Evolutionary conservation across 2,797 vertebrate species (phyloP).

Genomic region (Glossophaga mutica): DNA sequence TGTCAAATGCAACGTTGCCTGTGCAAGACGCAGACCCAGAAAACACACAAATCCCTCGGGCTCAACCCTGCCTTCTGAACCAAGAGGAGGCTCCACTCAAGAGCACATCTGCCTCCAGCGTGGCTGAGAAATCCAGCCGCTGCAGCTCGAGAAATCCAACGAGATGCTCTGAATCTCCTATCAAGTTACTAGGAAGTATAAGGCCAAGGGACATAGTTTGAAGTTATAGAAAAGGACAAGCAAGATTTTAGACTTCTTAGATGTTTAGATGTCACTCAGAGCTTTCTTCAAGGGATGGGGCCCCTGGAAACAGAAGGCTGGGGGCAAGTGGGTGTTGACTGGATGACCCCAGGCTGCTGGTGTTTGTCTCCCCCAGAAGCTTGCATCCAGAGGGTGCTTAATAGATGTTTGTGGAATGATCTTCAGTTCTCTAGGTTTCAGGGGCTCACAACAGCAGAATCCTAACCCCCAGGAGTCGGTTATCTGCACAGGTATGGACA

Average conservation of each 20-base stretch:
- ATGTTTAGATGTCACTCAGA: background rate
- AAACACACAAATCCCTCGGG: slow-evolving; percentile 9
- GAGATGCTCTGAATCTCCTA: background rate
- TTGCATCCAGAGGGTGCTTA: background rate
- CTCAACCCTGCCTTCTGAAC: background rate
- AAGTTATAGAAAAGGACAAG: background rate
- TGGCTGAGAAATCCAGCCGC: background rate
- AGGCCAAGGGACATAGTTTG: background rate
- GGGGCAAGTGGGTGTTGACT: background rate
- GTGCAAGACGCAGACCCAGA: background rate
- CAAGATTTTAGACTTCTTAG: background rate
- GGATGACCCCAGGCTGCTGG: background rate
- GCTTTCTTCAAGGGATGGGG: background rate
- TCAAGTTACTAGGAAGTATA: background rate
- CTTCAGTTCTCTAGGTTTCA: background rate
- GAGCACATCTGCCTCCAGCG: background rate
- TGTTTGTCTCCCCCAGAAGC: background rate
- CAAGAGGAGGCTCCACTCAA: background rate
- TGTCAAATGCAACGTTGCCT: slow-evolving; percentile 62
- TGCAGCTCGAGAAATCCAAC: background rate
- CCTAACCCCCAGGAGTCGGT: background rate
- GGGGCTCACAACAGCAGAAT: background rate
- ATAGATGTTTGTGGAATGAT: background rate
- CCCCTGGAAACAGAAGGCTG: background rate
- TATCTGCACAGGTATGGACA: background rate